Conservation (phyloP, 2,113 vertebrate genomes). For the Callaeas wilsoni region DNA sequence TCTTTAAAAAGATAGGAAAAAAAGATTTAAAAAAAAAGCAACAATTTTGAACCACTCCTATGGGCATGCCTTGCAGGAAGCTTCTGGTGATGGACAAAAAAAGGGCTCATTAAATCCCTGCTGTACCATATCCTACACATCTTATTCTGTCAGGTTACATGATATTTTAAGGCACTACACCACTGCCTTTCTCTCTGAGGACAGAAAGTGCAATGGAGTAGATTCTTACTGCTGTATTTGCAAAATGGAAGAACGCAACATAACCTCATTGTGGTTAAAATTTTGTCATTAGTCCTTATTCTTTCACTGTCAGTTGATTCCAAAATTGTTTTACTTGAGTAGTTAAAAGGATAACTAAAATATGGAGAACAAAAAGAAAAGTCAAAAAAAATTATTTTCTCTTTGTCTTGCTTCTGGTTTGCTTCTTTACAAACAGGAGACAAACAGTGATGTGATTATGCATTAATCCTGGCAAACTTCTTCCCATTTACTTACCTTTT, state of each 20-base stretch:
- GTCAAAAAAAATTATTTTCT: background rate
- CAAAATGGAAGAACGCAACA: background rate
- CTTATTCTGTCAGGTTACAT: background rate
- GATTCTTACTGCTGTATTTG: background rate
- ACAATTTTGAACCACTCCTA: background rate
- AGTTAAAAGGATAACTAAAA: background rate
- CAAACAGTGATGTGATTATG: background rate
- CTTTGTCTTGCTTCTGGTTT: background rate
- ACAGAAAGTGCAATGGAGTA: background rate
- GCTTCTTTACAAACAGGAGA: background rate
- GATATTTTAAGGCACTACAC: background rate
- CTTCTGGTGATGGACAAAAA: background rate
- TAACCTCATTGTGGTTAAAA: background rate
- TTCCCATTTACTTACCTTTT: background rate
- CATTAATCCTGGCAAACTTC: background rate
- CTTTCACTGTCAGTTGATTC: background rate
- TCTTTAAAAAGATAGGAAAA: background rate
- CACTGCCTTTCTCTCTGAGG: background rate
- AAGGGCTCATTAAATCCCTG: background rate
- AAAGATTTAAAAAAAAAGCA: background rate
- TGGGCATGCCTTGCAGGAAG: background rate
- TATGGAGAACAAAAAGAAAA: background rate
- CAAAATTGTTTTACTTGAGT: background rate
- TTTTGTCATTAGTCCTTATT: background rate
- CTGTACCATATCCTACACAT: background rate